These are phyloP conservation scores for Ooceraea biroi DNA, from an alignment of 1,140 invertebrate genomes.

Conservation along the genomic window DNA sequence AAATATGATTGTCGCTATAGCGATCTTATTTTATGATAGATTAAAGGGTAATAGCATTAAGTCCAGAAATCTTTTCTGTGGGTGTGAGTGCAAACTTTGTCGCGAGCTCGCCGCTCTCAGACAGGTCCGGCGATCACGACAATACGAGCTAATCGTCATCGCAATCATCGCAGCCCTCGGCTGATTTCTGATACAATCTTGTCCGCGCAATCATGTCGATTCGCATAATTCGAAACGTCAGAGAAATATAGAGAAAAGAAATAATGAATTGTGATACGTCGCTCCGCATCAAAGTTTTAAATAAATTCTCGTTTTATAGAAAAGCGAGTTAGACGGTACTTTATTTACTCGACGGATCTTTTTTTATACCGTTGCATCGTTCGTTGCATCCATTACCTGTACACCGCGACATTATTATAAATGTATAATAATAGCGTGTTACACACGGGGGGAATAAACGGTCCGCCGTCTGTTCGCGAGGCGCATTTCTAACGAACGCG, in stretches of 20 bases:
- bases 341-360: not conserved
- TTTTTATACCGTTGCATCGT: not conserved
- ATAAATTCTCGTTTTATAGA: constrained; percentile 3
- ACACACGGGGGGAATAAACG: constrained; percentile 26
- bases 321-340: not conserved
- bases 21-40: no score
- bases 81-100: constrained; percentile 49
- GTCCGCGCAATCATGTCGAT: no score
- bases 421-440: no score
- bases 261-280: no score
- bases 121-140: not conserved
- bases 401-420: constrained; percentile 18
- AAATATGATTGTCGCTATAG: no score
- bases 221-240: no score
- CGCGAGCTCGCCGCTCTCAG: constrained; percentile 17
- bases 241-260: no score
- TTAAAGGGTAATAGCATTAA: no score
- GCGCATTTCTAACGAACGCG: constrained; percentile 9
- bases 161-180: no score
- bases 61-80: no score
- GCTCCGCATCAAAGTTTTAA: not conserved
- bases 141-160: not conserved
- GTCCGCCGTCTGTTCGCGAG: constrained; percentile 8
- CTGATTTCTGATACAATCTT: no score
- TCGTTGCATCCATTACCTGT: not conserved